A percentile compares a stretch with the other conserved stretches of the same genome.
Evolutionary conservation across 2,797 vertebrate genomes (phyloP).

Genomic region (Pygocentrus nattereri): DNA sequence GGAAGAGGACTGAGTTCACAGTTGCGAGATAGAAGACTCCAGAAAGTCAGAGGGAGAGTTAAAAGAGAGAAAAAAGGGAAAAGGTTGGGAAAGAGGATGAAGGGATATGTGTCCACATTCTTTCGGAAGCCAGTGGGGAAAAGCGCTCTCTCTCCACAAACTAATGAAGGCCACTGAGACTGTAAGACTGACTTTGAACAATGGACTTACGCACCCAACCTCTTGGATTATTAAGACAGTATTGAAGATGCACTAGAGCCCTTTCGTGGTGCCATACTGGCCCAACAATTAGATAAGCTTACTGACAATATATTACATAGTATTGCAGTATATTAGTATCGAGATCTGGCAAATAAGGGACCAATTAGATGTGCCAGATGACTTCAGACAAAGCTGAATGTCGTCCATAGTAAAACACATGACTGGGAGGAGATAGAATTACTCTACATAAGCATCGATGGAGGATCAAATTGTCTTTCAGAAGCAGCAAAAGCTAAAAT

Average conservation of each 20-base stretch:
- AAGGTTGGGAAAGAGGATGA: not conserved
- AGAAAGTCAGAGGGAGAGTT: not conserved
- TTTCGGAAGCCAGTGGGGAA: not conserved
- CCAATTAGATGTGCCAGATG: not conserved
- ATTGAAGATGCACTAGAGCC: not conserved
- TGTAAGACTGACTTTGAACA: constrained; percentile 19
- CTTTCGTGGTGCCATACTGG: not conserved
- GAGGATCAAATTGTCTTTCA: constrained; percentile 35
- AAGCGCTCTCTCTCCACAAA: not conserved
- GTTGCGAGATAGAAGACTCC: not conserved
- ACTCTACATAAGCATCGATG: constrained; percentile 6
- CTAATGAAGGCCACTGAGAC: constrained; percentile 35
- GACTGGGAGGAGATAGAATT: constrained; percentile 23
- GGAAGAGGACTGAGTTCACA: not conserved
- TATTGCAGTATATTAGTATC: not conserved
- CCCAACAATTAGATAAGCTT: not conserved
- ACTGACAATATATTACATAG: not conserved
- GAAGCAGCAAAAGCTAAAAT: constrained; percentile 27
- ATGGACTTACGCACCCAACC: not conserved
- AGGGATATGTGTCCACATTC: not conserved
- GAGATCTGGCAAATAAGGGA: not conserved
- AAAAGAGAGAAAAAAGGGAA: not conserved
- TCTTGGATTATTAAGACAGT: not conserved
- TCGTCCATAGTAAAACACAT: not conserved
- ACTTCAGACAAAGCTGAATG: not conserved